A percentile compares a stretch with the other conserved stretches of the same genome.
These are phyloP conservation scores for Anagyrus pseudococci DNA, from an alignment of 2,888 invertebrate genomes.

Conservation along the genomic window DNA sequence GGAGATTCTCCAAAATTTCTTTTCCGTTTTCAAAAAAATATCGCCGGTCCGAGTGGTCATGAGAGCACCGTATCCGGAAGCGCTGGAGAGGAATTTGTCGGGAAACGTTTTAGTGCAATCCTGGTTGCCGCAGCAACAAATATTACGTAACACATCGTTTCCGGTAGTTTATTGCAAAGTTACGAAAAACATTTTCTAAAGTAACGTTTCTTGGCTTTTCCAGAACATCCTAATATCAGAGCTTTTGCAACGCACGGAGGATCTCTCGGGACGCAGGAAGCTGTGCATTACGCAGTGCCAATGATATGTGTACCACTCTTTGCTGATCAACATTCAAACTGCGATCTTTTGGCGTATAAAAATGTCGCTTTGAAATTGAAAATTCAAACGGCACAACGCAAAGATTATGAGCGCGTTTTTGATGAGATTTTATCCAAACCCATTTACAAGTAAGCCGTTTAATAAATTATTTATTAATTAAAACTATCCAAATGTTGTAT, in stretches of 20 bases:
- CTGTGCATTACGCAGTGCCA: constrained; percentile 47
- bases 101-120: constrained; percentile 48
- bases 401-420: constrained; percentile 42
- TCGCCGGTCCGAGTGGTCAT: constrained; percentile 51
- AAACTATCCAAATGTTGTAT: no score
- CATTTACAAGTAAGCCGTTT: constrained; percentile 6
- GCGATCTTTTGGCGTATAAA: constrained; percentile 37
- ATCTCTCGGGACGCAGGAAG: constrained; percentile 47
- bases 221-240: constrained; percentile 50
- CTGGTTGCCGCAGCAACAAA: constrained; percentile 50
- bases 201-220: background rate
- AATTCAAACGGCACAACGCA: constrained; percentile 34
- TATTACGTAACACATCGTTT: constrained; percentile 44
- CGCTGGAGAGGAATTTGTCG: constrained; percentile 46
- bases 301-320: constrained; percentile 51
- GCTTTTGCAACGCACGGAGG: constrained; percentile 53
- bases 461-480: no score
- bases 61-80: constrained; percentile 45
- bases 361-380: constrained; percentile 42
- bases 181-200: background rate
- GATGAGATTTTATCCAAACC: constrained; percentile 42
- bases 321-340: constrained; percentile 48
- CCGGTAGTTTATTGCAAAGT: background rate
- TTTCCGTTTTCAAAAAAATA: constrained; percentile 46
- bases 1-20: constrained; percentile 43